Conservation (phyloP, 2,113 vertebrate genomes). For the Formicarius rufipectus region DNA sequence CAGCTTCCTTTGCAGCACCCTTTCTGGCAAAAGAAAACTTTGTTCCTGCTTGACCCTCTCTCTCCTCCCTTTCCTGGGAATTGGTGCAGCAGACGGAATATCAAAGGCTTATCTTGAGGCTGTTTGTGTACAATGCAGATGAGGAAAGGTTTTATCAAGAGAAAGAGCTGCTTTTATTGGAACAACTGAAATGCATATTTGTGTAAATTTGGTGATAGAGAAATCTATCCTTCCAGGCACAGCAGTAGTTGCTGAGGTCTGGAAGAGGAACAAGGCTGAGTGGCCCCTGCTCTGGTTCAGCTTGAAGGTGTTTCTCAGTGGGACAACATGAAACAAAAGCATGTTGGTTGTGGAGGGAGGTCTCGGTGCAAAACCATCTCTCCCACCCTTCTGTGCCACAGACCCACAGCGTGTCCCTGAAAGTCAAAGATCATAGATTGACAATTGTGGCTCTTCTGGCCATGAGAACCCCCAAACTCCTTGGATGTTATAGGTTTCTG, state of each 20-base stretch:
- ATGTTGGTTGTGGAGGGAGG: not conserved
- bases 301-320: not conserved
- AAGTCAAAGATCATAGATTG: not conserved
- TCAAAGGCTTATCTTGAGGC: not conserved
- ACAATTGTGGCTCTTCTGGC: not conserved
- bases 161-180: not conserved
- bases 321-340: not conserved
- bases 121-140: not conserved
- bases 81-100: not conserved
- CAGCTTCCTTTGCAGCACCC: not conserved
- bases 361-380: not conserved
- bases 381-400: not conserved
- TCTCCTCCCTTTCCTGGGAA: not conserved
- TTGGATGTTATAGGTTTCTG: too few relatives aligned
- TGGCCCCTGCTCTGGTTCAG: not conserved
- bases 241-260: not conserved
- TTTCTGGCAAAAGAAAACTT: not conserved
- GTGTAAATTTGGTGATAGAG: too few relatives aligned
- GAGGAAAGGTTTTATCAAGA: not conserved
- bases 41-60: not conserved
- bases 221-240: not conserved
- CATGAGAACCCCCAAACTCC: not conserved
- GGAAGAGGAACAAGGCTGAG: not conserved
- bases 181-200: not conserved
- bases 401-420: accelerated